Evolutionary conservation across 2,888 invertebrate genomes (phyloP).

Genomic region (Agrochola lota): DNA sequence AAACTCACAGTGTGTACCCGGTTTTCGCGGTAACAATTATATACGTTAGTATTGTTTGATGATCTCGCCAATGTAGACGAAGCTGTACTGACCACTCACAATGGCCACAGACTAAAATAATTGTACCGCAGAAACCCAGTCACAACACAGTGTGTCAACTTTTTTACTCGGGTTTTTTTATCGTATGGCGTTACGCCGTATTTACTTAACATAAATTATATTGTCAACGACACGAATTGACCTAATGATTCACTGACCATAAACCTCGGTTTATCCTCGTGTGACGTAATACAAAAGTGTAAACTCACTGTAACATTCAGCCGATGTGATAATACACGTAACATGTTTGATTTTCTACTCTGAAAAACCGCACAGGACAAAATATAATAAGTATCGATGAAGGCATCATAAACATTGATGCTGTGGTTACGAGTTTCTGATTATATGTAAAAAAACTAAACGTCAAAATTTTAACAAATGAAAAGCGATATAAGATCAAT

Average conservation of each 20-base stretch:
- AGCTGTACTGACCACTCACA: slow-evolving; percentile 73
- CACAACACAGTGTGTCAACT: slow-evolving; percentile 68
- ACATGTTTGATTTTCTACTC: slow-evolving; percentile 66
- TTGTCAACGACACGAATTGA: slow-evolving; percentile 88
- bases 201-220: slow-evolving; percentile 85
- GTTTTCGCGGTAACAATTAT: slow-evolving; percentile 83
- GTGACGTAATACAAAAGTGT: slow-evolving; percentile 83
- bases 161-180: slow-evolving; percentile 71
- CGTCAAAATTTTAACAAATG: background rate
- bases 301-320: slow-evolving; percentile 72
- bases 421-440: slow-evolving; percentile 1
- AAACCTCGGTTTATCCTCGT: slow-evolving; percentile 85
- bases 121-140: slow-evolving; percentile 57
- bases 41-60: slow-evolving; percentile 81
- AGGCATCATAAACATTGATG: slow-evolving; percentile 20
- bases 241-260: slow-evolving; percentile 89
- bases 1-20: slow-evolving; percentile 72
- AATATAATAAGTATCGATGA: slow-evolving; percentile 49
- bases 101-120: slow-evolving; percentile 77
- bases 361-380: slow-evolving; percentile 62
- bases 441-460: background rate
- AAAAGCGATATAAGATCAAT: background rate
- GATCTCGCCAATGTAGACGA: slow-evolving; percentile 76
- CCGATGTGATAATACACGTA: slow-evolving; percentile 71
- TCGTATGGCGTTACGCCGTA: slow-evolving; percentile 72